These are phyloP conservation scores for Meloidogyne floridensis DNA, from an alignment of 1,140 invertebrate species.

Conservation along the genomic window DNA sequence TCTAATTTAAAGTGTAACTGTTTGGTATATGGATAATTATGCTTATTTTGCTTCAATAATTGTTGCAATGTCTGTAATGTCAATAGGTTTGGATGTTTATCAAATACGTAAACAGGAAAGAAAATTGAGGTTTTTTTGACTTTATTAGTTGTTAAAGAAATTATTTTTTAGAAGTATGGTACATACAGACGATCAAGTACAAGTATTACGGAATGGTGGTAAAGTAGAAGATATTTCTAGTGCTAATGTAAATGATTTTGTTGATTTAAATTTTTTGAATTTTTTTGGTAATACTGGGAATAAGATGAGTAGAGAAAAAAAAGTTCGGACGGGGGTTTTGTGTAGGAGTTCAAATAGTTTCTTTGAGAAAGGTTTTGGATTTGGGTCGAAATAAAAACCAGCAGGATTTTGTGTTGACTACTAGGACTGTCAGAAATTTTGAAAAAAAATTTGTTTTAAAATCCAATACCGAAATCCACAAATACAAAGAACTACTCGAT, in stretches of 20 bases:
- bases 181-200: slow-evolving; percentile 52
- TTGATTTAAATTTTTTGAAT: neutral
- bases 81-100: slow-evolving; percentile 73
- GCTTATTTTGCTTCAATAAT: slow-evolving; percentile 82
- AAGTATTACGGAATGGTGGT: slow-evolving; percentile 55
- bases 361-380: too few species aligned
- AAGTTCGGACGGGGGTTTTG: too few species aligned
- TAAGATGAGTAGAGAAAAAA: too few species aligned
- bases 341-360: too few species aligned
- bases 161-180: slow-evolving; percentile 53
- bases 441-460: too few species aligned
- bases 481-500: too few species aligned
- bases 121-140: slow-evolving; percentile 44
- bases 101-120: slow-evolving; percentile 74
- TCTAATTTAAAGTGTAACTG: slow-evolving; percentile 56
- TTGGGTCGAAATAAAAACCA: too few species aligned
- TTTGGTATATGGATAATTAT: slow-evolving; percentile 70
- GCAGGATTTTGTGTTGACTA: too few species aligned
- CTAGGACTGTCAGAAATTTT: too few species aligned
- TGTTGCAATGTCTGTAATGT: slow-evolving; percentile 81
- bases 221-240: slow-evolving; percentile 67
- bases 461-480: too few species aligned
- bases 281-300: too few species aligned
- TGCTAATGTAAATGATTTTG: slow-evolving; percentile 75
- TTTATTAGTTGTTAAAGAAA: neutral